These are phyloP conservation scores for Pelobates fuscus DNA, from an alignment of 2,113 vertebrate species.

Conservation along the genomic window DNA sequence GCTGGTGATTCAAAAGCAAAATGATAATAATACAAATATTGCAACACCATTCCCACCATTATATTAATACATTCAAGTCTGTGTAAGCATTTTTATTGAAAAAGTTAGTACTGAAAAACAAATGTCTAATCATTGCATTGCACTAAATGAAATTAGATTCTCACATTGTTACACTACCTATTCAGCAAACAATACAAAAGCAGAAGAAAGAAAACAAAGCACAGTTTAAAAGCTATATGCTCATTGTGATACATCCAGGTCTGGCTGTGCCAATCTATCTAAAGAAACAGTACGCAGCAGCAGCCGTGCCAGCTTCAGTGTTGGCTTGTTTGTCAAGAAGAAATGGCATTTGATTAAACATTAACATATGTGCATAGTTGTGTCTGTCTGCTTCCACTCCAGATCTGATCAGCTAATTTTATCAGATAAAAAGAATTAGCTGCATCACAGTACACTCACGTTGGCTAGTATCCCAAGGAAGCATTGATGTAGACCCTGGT, in stretches of 20 bases:
- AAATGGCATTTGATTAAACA: slow-evolving; percentile 9
- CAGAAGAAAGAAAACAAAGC: neutral
- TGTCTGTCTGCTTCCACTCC: neutral
- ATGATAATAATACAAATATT: too few relatives aligned
- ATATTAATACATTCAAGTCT: too few relatives aligned
- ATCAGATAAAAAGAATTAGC: neutral
- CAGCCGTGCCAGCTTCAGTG: neutral
- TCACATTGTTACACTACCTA: too few relatives aligned
- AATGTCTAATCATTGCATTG: too few relatives aligned
- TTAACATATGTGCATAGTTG: neutral
- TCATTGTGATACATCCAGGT: neutral
- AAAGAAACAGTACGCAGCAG: neutral
- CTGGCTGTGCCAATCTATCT: neutral
- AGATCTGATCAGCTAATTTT: neutral
- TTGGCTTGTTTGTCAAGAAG: neutral
- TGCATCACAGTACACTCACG: neutral
- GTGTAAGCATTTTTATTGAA: too few relatives aligned
- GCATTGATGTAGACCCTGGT: neutral
- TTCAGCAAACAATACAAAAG: neutral
- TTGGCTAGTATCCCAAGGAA: neutral
- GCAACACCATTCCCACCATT: too few relatives aligned
- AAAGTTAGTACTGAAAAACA: too few relatives aligned
- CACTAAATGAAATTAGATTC: too few relatives aligned
- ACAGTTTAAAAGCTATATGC: neutral
- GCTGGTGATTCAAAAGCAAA: too few relatives aligned